A percentile compares a stretch with the other conserved stretches of the same genome.
Evolutionary conservation across 2,113 vertebrate genomes (phyloP).

Genomic region (Chloroceryle aenea): DNA sequence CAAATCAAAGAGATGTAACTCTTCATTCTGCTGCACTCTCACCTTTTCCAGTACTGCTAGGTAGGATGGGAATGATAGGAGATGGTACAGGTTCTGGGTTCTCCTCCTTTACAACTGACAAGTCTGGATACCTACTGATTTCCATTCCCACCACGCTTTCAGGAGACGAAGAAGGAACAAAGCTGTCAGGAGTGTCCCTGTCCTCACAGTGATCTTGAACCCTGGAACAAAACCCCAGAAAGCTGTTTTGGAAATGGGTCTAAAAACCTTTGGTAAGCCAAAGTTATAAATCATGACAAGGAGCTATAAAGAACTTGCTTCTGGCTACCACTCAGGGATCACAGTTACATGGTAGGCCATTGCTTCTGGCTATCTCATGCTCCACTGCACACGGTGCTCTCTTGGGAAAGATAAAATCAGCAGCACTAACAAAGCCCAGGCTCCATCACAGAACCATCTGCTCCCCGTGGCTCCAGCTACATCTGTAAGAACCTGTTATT

Average conservation of each 20-base stretch:
- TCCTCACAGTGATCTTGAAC: slow-evolving; percentile 86
- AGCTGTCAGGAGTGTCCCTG: slow-evolving; percentile 87
- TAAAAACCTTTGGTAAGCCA: neutral
- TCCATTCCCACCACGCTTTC: slow-evolving; percentile 91
- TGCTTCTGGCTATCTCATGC: neutral
- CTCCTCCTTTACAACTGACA: slow-evolving; percentile 91
- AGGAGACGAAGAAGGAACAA: slow-evolving; percentile 93
- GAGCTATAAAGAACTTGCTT: neutral
- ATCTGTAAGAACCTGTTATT: neutral
- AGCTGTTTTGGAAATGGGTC: neutral
- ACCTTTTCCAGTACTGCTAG: slow-evolving; percentile 90
- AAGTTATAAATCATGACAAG: neutral
- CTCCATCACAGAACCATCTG: neutral
- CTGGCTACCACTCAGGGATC: neutral
- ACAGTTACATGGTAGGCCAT: neutral
- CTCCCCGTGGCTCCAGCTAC: neutral
- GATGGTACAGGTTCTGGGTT: slow-evolving; percentile 89
- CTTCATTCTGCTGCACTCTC: neutral
- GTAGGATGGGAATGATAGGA: slow-evolving; percentile 90
- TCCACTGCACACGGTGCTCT: neutral
- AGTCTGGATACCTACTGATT: slow-evolving; percentile 90
- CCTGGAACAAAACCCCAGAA: slow-evolving; percentile 65
- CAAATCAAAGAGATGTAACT: neutral
- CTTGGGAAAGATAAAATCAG: neutral
- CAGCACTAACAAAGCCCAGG: neutral